Percentiles rank a stretch among this genome's conserved stretches.
These are phyloP conservation scores for Penelope pileata DNA, from an alignment of 2,113 vertebrate species.

Conservation along the genomic window DNA sequence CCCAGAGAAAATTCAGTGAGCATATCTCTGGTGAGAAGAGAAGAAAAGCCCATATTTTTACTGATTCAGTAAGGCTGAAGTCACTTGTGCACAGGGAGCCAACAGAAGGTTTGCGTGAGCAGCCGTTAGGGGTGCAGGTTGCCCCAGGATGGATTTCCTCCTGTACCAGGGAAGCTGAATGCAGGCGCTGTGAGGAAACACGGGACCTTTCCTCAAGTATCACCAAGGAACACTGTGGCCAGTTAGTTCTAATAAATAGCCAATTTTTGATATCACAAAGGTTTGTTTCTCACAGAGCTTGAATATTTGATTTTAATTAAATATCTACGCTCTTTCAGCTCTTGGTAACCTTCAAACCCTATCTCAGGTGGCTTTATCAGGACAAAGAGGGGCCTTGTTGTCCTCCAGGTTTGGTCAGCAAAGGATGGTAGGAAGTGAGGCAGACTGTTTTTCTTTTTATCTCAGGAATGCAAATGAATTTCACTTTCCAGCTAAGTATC, in stretches of 20 bases:
- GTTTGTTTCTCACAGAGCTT: background rate
- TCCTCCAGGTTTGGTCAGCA: background rate
- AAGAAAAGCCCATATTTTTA: background rate
- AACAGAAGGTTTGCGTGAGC: background rate
- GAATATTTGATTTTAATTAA: background rate
- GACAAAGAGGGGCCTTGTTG: background rate
- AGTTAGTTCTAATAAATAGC: background rate
- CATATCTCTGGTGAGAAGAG: background rate
- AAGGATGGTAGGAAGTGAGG: background rate
- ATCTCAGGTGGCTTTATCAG: background rate
- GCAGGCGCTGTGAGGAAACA: background rate
- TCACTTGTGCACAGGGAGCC: fast-evolving
- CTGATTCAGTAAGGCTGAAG: background rate
- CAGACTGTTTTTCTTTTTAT: slow-evolving; percentile 1
- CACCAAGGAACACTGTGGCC: background rate
- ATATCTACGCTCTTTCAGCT: background rate
- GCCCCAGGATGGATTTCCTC: background rate
- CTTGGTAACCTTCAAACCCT: background rate
- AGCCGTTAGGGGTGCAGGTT: background rate
- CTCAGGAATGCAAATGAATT: slow-evolving; percentile 7
- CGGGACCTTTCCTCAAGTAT: background rate
- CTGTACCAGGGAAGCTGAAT: background rate
- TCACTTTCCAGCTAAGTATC: slow-evolving; percentile 36
- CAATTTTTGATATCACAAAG: background rate
- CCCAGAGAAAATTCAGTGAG: background rate